A percentile compares a stretch with the other conserved stretches of the same genome.
Evolutionary conservation across 2,888 invertebrate species (phyloP).

Genomic region (Bombylius major): DNA sequence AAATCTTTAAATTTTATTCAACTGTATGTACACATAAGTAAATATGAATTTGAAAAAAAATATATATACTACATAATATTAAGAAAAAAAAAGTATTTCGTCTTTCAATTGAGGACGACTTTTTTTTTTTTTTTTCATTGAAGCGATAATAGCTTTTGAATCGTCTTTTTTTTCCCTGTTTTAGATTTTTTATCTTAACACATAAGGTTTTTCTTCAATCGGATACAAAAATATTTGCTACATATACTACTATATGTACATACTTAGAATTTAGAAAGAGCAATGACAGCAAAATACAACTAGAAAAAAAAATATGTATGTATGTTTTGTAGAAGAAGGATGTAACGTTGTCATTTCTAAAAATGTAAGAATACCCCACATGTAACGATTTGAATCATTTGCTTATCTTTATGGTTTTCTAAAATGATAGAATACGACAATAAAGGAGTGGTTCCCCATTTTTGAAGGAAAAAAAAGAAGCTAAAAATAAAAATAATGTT

Average conservation of each 20-base stretch:
- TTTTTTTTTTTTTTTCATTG: neutral
- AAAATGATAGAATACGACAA: conserved; percentile 8
- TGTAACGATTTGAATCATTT: neutral
- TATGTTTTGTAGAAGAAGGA: no score
- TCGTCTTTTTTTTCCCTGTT: neutral
- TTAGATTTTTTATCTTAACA: neutral
- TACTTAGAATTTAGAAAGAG: neutral
- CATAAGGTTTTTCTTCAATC: neutral
- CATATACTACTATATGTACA: neutral
- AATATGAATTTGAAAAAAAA: no score
- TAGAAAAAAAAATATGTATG: neutral
- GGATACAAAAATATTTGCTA: neutral
- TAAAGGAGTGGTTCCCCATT: conserved; percentile 4
- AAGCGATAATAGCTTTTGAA: neutral
- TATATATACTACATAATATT: no score
- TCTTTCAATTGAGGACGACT: no score
- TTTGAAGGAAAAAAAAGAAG: neutral
- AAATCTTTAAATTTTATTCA: no score
- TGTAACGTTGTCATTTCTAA: no score
- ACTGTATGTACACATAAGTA: no score
- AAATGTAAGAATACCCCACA: no score
- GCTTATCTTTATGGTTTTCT: conserved; percentile 10
- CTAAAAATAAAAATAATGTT: no score
- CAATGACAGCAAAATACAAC: neutral
- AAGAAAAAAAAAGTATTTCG: no score